Conservation (phyloP, 2,797 vertebrate genomes). For the Enteromius argenteus region DNA sequence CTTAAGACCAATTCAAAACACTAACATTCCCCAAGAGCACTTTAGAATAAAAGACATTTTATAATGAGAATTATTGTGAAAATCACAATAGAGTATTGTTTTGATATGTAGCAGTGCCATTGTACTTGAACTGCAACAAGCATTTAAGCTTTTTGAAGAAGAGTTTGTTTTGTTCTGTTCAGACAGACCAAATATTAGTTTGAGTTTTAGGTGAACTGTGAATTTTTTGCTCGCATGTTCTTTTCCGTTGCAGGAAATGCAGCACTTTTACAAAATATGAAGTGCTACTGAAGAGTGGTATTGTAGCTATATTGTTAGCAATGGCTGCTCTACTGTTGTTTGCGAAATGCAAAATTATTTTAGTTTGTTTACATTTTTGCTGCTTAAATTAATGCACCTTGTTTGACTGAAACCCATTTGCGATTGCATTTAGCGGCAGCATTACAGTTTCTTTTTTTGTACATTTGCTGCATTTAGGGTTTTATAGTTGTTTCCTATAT, state of each 20-base stretch:
- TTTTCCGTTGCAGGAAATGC: conserved; percentile 56
- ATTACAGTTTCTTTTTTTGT: conserved; percentile 21
- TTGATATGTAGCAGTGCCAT: background rate
- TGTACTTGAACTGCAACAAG: conserved; percentile 1
- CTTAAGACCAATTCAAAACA: background rate
- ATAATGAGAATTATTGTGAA: conserved; percentile 2
- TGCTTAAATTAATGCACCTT: conserved; percentile 52
- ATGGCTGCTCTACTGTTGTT: conserved; percentile 41
- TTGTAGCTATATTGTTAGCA: conserved; percentile 56
- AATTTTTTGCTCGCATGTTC: conserved; percentile 47
- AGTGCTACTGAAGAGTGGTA: conserved; percentile 27
- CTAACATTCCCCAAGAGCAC: conserved; percentile 52
- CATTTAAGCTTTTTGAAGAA: conserved; percentile 11
- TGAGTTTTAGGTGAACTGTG: conserved; percentile 37
- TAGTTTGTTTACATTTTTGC: conserved; percentile 47
- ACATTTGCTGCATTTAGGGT: conserved; percentile 54
- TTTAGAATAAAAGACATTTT: conserved; percentile 47
- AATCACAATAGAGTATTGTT: background rate
- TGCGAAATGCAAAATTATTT: conserved; percentile 37
- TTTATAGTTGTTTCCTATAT: conserved; percentile 55
- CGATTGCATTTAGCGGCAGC: conserved; percentile 43
- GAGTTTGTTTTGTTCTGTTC: conserved; percentile 29
- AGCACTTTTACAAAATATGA: conserved; percentile 61
- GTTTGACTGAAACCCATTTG: conserved; percentile 55
- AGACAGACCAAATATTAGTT: conserved; percentile 38